These are phyloP conservation scores for Pao palembangensis DNA, from an alignment of 2,113 vertebrate species.

Conservation along the genomic window DNA sequence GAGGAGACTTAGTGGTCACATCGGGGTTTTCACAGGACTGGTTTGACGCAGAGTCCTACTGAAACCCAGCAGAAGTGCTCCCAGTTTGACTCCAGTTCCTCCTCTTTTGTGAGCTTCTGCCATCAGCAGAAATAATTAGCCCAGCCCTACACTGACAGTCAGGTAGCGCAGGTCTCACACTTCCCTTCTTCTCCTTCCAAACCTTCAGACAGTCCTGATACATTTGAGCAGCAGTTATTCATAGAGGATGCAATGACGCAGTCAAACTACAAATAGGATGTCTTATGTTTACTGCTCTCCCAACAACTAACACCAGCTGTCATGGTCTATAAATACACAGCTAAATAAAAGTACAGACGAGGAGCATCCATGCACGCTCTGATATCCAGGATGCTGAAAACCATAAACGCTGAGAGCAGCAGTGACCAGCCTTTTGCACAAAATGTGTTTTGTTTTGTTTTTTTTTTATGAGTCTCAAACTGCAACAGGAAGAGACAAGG, in stretches of 20 bases:
- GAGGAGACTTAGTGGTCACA: background rate
- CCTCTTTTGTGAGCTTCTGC: conserved; percentile 27
- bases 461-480: too few species aligned
- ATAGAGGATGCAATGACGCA: conserved; percentile 15
- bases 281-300: background rate
- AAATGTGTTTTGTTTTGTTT: conserved; percentile 25
- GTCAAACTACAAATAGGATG: background rate
- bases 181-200: conserved; percentile 23
- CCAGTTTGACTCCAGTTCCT: conserved; percentile 9
- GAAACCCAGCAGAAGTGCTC: conserved; percentile 14
- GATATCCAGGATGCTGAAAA: background rate
- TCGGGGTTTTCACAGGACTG: background rate
- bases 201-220: conserved; percentile 16
- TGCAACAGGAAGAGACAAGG: background rate
- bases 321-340: conserved; percentile 4
- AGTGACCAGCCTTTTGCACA: conserved; percentile 1
- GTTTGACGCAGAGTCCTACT: conserved; percentile 14
- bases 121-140: conserved; percentile 53
- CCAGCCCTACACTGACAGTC: conserved; percentile 15
- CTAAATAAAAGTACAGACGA: background rate
- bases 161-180: conserved; percentile 27
- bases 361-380: background rate
- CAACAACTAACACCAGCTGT: conserved; percentile 1
- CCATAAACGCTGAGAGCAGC: conserved; percentile 9
- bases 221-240: conserved; percentile 21